Conservation (phyloP, 2,113 vertebrate species). For the Oncorhynchus gorbuscha region DNA sequence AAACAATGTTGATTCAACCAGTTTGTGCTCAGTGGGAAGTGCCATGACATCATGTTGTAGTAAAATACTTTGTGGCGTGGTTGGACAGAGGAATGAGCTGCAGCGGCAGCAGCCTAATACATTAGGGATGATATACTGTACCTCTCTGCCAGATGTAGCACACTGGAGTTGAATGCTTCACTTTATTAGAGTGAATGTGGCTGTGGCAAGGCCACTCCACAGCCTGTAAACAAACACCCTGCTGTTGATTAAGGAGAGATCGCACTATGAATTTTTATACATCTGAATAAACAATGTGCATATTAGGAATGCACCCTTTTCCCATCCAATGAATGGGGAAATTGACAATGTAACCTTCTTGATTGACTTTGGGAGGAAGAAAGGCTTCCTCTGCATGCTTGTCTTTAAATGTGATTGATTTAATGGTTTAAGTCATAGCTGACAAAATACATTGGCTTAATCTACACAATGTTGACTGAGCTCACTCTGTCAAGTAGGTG, state of each 20-base stretch:
- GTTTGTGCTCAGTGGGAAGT: too few species aligned
- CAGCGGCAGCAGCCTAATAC: too few species aligned
- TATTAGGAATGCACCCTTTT: neutral
- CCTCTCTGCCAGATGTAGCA: too few species aligned
- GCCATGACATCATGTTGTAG: too few species aligned
- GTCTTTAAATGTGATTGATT: neutral
- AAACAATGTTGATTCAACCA: too few species aligned
- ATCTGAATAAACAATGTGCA: neutral
- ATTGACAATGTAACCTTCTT: too few species aligned
- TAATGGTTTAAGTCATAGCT: neutral
- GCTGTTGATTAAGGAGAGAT: constrained; percentile 46
- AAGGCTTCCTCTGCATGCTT: neutral
- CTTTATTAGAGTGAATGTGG: constrained; percentile 52
- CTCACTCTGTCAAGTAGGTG: too few species aligned
- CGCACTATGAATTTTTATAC: constrained; percentile 10
- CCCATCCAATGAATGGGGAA: too few species aligned
- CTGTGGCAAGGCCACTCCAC: constrained; percentile 40
- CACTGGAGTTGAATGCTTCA: constrained; percentile 59
- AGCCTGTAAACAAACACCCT: constrained; percentile 44
- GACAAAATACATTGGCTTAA: constrained; percentile 23
- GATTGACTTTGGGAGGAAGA: neutral
- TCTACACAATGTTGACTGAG: too few species aligned
- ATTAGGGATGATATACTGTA: too few species aligned
- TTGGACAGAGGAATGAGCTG: too few species aligned
- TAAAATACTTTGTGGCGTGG: too few species aligned